Evolutionary conservation across 1,140 invertebrate species (phyloP).

Genomic region (Anagrus nilaparvatae): DNA sequence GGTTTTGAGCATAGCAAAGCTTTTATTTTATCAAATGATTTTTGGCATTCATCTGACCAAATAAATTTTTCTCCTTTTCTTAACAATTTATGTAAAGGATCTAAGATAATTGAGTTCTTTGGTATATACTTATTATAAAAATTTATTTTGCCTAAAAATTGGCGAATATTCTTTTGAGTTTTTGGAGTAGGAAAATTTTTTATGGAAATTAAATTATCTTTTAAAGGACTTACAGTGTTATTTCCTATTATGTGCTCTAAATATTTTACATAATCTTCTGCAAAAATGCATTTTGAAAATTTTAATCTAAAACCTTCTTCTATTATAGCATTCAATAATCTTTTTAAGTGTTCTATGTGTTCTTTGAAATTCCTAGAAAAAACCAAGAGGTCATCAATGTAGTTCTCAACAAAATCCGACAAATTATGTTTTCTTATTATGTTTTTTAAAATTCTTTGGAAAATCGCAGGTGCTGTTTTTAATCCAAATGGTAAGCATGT

Average conservation of each 20-base stretch:
- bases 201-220: conserved; percentile 19
- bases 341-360: conserved; percentile 14
- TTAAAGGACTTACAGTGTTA: conserved; percentile 11
- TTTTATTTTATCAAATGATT: conserved; percentile 16
- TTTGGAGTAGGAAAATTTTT: conserved; percentile 17
- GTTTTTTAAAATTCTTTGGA: conserved; percentile 16
- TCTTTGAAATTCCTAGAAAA: conserved; percentile 22
- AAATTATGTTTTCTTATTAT: conserved; percentile 22
- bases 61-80: conserved; percentile 18
- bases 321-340: conserved; percentile 16
- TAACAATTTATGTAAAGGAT: conserved; percentile 18
- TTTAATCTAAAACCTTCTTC: conserved; percentile 19
- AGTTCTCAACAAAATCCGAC: conserved; percentile 17
- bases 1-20: conserved; percentile 15
- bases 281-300: conserved; percentile 5
- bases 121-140: conserved; percentile 16
- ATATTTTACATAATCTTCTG: not conserved
- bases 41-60: conserved; percentile 15
- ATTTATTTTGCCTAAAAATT: conserved; percentile 22
- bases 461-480: too few species aligned
- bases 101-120: conserved; percentile 9
- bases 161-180: conserved; percentile 18
- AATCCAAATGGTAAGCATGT: too few species aligned
- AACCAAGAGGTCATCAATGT: conserved; percentile 20
- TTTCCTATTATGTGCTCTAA: conserved; percentile 13